Evolutionary conservation across 2,113 vertebrate genomes (phyloP).

Genomic region (Sylvietta virens): DNA sequence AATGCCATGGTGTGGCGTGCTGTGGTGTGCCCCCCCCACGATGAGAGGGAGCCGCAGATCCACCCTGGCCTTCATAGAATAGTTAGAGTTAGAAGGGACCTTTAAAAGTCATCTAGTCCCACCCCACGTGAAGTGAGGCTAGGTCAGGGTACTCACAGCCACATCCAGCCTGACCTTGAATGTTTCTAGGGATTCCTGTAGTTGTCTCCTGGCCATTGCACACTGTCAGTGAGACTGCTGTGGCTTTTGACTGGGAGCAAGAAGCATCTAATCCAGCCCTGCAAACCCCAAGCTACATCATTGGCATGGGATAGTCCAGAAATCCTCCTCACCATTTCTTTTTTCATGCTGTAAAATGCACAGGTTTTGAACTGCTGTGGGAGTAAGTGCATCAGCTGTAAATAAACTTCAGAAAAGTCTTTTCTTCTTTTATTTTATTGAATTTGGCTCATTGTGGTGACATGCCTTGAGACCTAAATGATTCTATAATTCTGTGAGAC

Average conservation of each 20-base stretch:
- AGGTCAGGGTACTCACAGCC: background rate
- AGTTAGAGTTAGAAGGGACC: background rate
- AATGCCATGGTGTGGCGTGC: rapidly evolving
- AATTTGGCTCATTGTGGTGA: background rate
- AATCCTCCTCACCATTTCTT: background rate
- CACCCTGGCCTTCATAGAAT: background rate
- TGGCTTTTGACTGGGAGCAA: background rate
- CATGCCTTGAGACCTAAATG: background rate
- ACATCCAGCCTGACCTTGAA: background rate
- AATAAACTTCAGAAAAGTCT: background rate
- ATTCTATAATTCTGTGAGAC: background rate
- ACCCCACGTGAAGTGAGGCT: background rate
- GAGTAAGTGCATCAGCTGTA: background rate
- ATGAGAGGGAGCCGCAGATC: background rate
- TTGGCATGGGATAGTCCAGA: background rate
- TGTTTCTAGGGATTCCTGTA: background rate
- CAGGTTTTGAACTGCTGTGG: background rate
- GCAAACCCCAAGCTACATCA: rapidly evolving
- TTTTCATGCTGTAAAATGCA: background rate
- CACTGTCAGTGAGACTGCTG: rapidly evolving
- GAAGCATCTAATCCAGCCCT: background rate
- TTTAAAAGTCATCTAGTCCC: background rate
- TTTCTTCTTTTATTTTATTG: background rate
- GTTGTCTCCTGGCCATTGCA: background rate
- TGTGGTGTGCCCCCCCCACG: background rate